phyloP scores from a whole-genome alignment of 37 sponge, comb jelly and placozoan species.

The Hexactinellida sp. region DNA sequence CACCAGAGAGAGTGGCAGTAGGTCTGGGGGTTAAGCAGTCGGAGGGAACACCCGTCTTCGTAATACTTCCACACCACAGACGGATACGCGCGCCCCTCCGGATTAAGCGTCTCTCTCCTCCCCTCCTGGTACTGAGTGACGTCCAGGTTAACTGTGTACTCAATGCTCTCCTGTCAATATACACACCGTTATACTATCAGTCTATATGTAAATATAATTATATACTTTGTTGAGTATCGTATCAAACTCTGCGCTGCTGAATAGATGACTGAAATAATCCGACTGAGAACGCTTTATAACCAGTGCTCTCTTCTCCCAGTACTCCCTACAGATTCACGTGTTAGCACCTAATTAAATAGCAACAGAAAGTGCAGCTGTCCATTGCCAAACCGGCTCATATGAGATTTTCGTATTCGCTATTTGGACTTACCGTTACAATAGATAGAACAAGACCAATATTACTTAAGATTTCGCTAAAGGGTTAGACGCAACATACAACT shows the following conservation, averaged over 20 bases:
- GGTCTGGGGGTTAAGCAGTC: slow-evolving; percentile 86
- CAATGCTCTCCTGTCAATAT: slow-evolving; percentile 40
- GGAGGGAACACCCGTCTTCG: slow-evolving; percentile 70
- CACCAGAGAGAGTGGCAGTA: slow-evolving; percentile 62
- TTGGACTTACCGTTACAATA: not conserved
- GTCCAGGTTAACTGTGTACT: slow-evolving; percentile 68
- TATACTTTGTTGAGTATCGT: slow-evolving; percentile 60
- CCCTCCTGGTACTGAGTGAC: slow-evolving; percentile 71
- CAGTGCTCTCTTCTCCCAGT: slow-evolving; percentile 83
- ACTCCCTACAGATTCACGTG: slow-evolving; percentile 30
- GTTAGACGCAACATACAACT: no score
- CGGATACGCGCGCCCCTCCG: slow-evolving; percentile 59
- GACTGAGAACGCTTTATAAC: slow-evolving; percentile 34
- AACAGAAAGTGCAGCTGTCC: no score
- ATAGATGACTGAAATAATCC: slow-evolving; percentile 57
- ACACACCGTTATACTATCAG: not conserved
- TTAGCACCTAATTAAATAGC: no score
- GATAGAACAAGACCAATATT: no score
- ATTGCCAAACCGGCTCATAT: no score
- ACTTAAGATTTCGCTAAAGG: no score
- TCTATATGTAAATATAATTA: not conserved
- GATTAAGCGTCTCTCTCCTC: slow-evolving; percentile 61
- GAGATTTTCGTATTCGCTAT: no score
- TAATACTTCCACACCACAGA: slow-evolving; percentile 60
- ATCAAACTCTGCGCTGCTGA: slow-evolving; percentile 66